Evolutionary conservation across 2,113 vertebrate genomes (phyloP).

Genomic region (Cynocephalus volans): DNA sequence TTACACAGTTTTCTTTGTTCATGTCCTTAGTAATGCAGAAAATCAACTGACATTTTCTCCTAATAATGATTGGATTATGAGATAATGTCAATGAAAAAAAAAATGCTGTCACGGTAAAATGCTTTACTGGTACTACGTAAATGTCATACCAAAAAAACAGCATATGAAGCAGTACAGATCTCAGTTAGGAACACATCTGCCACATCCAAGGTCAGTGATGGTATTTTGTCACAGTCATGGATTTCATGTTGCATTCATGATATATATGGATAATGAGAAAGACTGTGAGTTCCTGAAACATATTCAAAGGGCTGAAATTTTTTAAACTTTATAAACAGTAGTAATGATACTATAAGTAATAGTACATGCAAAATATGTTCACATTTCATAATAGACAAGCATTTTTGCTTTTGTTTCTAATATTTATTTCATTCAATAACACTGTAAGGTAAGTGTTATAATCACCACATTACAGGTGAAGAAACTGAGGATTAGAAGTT

Average conservation of each 20-base stretch:
- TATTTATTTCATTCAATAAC: neutral
- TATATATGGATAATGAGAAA: neutral
- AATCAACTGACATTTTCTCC: slow-evolving; percentile 79
- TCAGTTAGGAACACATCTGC: neutral
- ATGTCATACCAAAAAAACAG: neutral
- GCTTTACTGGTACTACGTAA: neutral
- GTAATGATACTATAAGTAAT: neutral
- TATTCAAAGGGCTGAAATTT: neutral
- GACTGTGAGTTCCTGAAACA: neutral
- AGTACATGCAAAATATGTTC: neutral
- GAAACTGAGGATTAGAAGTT: neutral
- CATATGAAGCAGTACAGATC: neutral
- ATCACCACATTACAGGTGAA: neutral
- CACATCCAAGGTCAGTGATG: neutral
- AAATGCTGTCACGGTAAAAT: slow-evolving; percentile 30
- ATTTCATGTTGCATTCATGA: neutral
- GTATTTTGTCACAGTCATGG: neutral
- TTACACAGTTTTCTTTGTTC: slow-evolving; percentile 65
- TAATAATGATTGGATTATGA: slow-evolving; percentile 76
- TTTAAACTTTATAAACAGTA: neutral
- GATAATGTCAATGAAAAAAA: slow-evolving; percentile 56
- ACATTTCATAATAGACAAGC: neutral
- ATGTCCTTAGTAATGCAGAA: slow-evolving; percentile 48
- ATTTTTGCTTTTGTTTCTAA: slow-evolving; percentile 11
- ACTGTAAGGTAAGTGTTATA: neutral